Evolutionary conservation across 2,113 vertebrate genomes (phyloP).

Genomic region (Myiozetetes cayanensis): DNA sequence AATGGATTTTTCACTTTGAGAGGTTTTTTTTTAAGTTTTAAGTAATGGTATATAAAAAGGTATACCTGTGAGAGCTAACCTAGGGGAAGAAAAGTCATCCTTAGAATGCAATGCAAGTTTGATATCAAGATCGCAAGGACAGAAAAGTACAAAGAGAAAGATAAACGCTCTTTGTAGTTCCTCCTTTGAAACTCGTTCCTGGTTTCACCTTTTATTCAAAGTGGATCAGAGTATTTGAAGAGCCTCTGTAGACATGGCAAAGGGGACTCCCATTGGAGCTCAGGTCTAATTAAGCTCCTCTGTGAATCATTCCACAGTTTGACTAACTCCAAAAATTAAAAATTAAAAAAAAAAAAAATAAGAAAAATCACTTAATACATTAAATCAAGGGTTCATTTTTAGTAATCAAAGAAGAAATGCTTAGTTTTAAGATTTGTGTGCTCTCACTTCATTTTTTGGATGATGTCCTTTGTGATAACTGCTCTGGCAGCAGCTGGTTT

Average conservation of each 20-base stretch:
- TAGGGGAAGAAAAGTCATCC: neutral
- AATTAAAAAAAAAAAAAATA: neutral
- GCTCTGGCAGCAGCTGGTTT: neutral
- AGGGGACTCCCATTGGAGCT: constrained; percentile 4
- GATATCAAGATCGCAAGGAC: constrained; percentile 17
- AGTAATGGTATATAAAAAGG: neutral
- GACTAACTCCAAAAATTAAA: neutral
- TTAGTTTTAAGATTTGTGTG: neutral
- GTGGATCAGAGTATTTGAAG: constrained; percentile 26
- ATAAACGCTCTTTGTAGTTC: constrained; percentile 4
- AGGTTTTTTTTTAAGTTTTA: neutral
- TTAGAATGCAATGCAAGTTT: constrained; percentile 12
- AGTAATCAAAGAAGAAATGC: neutral
- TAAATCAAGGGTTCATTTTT: constrained; percentile 21
- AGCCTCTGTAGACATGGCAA: constrained; percentile 16
- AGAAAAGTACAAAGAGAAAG: neutral
- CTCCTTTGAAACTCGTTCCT: constrained; percentile 24
- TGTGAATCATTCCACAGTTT: neutral
- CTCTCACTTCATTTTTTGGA: neutral
- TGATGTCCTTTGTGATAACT: neutral
- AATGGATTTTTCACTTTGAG: neutral
- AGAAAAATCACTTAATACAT: neutral
- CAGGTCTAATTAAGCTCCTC: constrained; percentile 41
- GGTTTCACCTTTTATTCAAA: constrained; percentile 23
- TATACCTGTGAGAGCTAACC: neutral